A percentile compares a stretch with the other conserved stretches of the same genome.
phyloP scores from a whole-genome alignment of 2,888 invertebrate genomes.

The Serrognathus titanus region DNA sequence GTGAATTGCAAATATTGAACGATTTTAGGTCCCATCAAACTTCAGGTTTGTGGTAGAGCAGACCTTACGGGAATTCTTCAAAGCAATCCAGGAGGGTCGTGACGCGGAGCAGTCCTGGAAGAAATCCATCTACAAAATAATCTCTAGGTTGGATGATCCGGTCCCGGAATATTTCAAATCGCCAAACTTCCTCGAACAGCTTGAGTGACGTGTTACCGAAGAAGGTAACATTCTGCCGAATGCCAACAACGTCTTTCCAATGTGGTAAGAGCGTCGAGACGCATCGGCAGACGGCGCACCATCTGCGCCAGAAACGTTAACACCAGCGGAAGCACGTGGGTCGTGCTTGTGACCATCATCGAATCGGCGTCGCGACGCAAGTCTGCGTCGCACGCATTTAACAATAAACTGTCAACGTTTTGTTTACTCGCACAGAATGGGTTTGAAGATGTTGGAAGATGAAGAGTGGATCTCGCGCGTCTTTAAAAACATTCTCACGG shows the following conservation, averaged over 20 bases:
- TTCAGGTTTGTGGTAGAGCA: slow-evolving; percentile 97
- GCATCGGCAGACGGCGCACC: not conserved
- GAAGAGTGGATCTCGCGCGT: slow-evolving; percentile 32
- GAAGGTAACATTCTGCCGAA: slow-evolving; percentile 32
- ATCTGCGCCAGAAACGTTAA: not conserved
- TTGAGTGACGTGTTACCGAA: slow-evolving; percentile 67
- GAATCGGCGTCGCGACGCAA: slow-evolving; percentile 45
- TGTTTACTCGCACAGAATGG: slow-evolving; percentile 37
- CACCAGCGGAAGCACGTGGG: not conserved
- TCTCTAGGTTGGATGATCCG: slow-evolving; percentile 97
- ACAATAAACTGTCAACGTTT: slow-evolving; percentile 43
- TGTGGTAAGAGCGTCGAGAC: slow-evolving; percentile 7
- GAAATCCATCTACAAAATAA: slow-evolving; percentile 99
- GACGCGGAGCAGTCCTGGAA: slow-evolving; percentile 99
- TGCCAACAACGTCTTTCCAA: slow-evolving; percentile 11
- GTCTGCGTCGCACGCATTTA: not conserved
- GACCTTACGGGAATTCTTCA: slow-evolving; percentile 98
- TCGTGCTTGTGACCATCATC: slow-evolving; percentile 22
- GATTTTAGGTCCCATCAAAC: slow-evolving; percentile 85
- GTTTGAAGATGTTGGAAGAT: slow-evolving; percentile 38
- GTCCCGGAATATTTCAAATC: slow-evolving; percentile 99
- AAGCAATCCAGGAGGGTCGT: slow-evolving; percentile 93
- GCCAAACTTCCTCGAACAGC: slow-evolving; percentile 97
- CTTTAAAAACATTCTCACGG: slow-evolving; percentile 37
- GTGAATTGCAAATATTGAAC: too few relatives aligned